Percentiles rank a stretch among this genome's conserved stretches.
Evolutionary conservation across 2,888 invertebrate genomes (phyloP).

Genomic region (Aphodius sticticus): DNA sequence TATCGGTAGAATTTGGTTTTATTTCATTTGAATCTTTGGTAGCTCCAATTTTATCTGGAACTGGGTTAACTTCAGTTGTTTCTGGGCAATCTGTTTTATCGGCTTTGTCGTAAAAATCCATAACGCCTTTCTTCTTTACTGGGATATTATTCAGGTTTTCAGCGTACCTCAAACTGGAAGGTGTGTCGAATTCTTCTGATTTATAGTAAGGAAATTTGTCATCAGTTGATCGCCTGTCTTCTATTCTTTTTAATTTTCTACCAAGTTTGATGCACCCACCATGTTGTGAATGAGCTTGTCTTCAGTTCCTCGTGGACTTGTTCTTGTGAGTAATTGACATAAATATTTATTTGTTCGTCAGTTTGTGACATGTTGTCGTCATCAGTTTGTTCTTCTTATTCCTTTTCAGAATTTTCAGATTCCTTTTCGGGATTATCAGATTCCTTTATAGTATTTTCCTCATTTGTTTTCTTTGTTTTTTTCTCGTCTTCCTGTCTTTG

Average conservation of each 20-base stretch:
- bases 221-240: background rate
- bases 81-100: conserved; percentile 65
- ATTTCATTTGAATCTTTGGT: conserved; percentile 47
- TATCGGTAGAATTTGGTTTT: conserved; percentile 64
- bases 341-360: background rate
- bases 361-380: conserved; percentile 13
- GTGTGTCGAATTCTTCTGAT: conserved; percentile 57
- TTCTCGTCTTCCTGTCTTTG: conserved; percentile 16
- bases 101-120: conserved; percentile 75
- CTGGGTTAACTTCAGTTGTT: conserved; percentile 64
- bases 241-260: background rate
- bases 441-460: background rate
- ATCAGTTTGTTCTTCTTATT: background rate
- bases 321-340: conserved; percentile 9
- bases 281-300: conserved; percentile 26
- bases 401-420: background rate
- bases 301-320: conserved; percentile 13
- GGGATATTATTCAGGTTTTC: conserved; percentile 71
- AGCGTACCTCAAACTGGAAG: conserved; percentile 73
- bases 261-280: conserved; percentile 29
- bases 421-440: background rate
- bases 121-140: conserved; percentile 69
- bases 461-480: too few species aligned
- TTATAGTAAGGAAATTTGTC: conserved; percentile 75
- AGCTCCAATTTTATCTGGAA: conserved; percentile 60